Evolutionary conservation across 2,797 vertebrate species (phyloP), one percentile per base, ranked within the genome.

Genomic region (Euphonia xanthogaster): DNA sequence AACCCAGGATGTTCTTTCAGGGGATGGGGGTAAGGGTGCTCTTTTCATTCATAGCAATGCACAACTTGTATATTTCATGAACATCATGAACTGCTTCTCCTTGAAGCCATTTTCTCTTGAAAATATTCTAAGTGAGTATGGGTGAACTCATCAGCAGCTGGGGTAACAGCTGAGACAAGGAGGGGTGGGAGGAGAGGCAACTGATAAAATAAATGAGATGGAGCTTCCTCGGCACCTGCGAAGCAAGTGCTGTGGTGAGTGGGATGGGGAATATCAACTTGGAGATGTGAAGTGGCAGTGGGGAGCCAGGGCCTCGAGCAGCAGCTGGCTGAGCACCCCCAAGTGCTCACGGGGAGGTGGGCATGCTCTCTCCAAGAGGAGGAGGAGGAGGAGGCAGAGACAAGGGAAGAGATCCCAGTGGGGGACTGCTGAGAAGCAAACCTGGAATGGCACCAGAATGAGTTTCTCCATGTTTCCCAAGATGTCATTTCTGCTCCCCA

Each of bases 361-460:
- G 22, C 1, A 1, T 30, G n/a, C 9, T 6, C 16, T 7, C 3
- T 1, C n/a, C 2, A 6, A 12, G 24, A 14, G 27, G 24, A 74
- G 51, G 63, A 55, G 30, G 28, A 75, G 30, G 30, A 75, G 72
- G 47, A 70, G 39, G 35, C 62, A 82, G 47, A 50, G 39, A 39
- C 47, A n/a, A 47, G 57, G 24, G 50, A 70, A 63, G 60, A 76
- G 14, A 42, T 54, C 11, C 33, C 50, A 24, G 7, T 10, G 18
- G 30, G 12, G 3, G 0, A 40, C 60, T 77, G 65, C 50, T 67
- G 61, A 80, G 42, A 74, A 23, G 30, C 1, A 1, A 74, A 72
- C 50, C 47, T 88, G 82, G 55, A 82, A 48, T 71, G 37, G 28
- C 27, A 31, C 33, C 2, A 2, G 39, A 44, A 83, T 14, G 2